Base-by-base conservation (phyloP, 2,888 invertebrate genomes). In the Athetis lepigone region DNA sequence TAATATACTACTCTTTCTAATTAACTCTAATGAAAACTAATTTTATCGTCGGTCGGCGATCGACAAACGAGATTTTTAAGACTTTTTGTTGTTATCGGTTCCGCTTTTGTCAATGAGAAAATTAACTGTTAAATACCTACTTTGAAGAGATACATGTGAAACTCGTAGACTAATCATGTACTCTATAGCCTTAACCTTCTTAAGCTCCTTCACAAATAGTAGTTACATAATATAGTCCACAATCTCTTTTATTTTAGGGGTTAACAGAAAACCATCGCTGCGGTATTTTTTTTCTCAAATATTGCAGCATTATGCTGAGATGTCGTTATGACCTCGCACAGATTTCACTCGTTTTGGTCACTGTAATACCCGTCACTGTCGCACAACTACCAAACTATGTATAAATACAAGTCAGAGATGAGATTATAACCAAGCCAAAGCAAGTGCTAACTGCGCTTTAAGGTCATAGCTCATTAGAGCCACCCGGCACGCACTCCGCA, bases 11-110 rank as follows among this genome's bases (percentile, higher is more conserved):
- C 73, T 67, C 67, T 72, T 78, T 72, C 65, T 78, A 80, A 80
- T 80, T 75, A 75, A 78, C 61, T 73, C 54, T 73, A 77, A 81
- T 81, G 77, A 79, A 83, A 75, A 75, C 75, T 74, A 80, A 85
- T 81, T 77, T 82, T 79, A 80, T 80, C 81, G 68, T 68, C 57
- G 72, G n/a, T n/a, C 68, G 59, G 66, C 50, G 50, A 68, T 76
- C 72, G 60, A 58, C 39, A 65, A 65, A 50, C 54, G 46, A 66
- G 71, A 74, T 72, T 57, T 47, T 55, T 63, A 67, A 70, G 77
- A 59, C 45, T n/a, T 39, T 39, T 58, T 37, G 59, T 61, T 66
- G 58, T 51, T 78, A 65, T 72, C 66, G 21, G 56, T 83, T 71
- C 70, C 66, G 63, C 68, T 65, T 33, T 66, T 74, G 40, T 16